Conservation (phyloP, 2,888 invertebrate species). For the Phalangium opilio region DNA sequence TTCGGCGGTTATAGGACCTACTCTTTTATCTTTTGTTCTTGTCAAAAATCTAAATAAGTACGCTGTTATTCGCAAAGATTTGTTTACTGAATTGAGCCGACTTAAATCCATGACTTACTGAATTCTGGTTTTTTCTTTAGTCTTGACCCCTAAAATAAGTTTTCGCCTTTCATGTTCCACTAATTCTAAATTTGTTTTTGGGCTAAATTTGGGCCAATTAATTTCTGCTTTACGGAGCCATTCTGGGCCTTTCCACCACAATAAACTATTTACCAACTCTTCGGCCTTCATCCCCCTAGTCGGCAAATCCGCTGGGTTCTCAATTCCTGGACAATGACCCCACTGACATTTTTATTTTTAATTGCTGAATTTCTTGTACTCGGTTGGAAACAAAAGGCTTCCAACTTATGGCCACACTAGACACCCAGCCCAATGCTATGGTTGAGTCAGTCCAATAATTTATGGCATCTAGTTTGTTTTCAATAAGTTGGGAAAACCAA, state of each 20-base stretch:
- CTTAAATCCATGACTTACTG: too few relatives aligned
- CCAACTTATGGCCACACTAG: conserved; percentile 10
- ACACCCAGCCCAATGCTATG: conserved; percentile 20
- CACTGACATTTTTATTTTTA: conserved; percentile 12
- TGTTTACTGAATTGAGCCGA: too few relatives aligned
- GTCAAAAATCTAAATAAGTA: too few relatives aligned
- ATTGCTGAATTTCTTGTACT: conserved; percentile 18
- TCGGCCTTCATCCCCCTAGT: conserved; percentile 19
- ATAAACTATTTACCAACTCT: conserved; percentile 4
- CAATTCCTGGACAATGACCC: conserved; percentile 19
- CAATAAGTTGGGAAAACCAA: too few relatives aligned
- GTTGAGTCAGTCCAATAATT: conserved; percentile 18
- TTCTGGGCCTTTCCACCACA: conserved; percentile 23
- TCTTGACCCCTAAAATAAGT: too few relatives aligned
- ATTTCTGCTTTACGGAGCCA: conserved; percentile 12
- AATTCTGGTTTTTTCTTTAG: too few relatives aligned
- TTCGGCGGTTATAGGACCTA: too few relatives aligned
- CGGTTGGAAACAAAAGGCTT: conserved; percentile 22
- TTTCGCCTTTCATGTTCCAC: too few relatives aligned
- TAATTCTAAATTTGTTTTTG: too few relatives aligned
- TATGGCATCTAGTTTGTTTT: neutral
- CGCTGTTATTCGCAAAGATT: too few relatives aligned
- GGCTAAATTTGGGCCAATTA: neutral
- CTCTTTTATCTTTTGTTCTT: too few relatives aligned
- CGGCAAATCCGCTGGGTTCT: conserved; percentile 25